Base-by-base conservation (phyloP, 2,888 invertebrate species). In the Coenonympha arcania region DNA sequence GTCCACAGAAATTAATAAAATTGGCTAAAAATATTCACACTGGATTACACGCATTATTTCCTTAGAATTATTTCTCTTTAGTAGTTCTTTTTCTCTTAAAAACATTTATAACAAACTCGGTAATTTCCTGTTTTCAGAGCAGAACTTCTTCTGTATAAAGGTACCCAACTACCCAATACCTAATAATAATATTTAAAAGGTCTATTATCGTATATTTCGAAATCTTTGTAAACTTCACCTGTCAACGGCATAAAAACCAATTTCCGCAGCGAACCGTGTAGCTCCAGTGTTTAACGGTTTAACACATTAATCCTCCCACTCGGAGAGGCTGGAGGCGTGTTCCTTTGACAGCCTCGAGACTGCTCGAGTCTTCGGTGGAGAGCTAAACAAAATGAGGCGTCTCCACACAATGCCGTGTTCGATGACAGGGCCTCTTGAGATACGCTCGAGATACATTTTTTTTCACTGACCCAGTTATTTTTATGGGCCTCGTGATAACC, bases 351-450 rank as follows among this genome's bases (percentile, higher is more conserved):
- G 66, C 46, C 64, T 66, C 56, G 57, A 41, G 48, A 34, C 61
- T 52, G 54, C 54, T 58, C 44, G 11, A 49, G 18, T 55, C 44
- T n/a, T n/a, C n/a, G n/a, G n/a, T n/a, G n/a, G 60, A 77, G 77
- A 68, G 69, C 73, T 73, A 79, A 79, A 79, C 76, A 80, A 78
- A 75, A 77, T 70, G 65, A 65, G 67, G 63, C 65, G 59, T 62
- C 39, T 31, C 50, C 39, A 54, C 43, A 67, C 65, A 65, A 53
- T 55, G 53, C 30, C 51, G 48, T 50, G 51, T 53, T 55, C 54
- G 48, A 53, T 50, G 50, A 41, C 44, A 37, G 31, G 40, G 39
- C 15, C 49, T 45, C 53, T 53, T 37, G 30, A 53, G 50, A 48
- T 48, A 33, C 41, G 47, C 50, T 53, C 36, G 50, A 53, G 53